Evolutionary conservation across 2,113 vertebrate species (phyloP).

Genomic region (Progne subis): DNA sequence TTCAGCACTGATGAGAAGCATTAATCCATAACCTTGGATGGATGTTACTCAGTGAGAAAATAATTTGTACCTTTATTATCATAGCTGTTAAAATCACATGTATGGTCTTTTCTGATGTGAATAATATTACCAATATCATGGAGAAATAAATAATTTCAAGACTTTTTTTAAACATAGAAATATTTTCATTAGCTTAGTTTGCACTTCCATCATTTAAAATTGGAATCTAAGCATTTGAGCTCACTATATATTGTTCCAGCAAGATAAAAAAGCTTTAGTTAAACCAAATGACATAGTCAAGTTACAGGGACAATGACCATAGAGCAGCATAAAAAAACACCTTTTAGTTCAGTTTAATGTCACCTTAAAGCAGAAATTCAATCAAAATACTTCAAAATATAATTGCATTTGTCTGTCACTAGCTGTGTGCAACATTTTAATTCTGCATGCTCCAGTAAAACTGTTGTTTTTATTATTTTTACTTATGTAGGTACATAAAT

Average conservation of each 20-base stretch:
- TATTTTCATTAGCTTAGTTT: background rate
- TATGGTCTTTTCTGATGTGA: background rate
- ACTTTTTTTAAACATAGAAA: background rate
- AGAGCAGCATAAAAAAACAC: background rate
- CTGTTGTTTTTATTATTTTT: background rate
- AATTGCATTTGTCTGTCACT: background rate
- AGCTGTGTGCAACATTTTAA: background rate
- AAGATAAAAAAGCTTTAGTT: background rate
- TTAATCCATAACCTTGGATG: background rate
- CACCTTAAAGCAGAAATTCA: background rate
- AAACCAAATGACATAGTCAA: fast-evolving
- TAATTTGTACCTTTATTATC: background rate
- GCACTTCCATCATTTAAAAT: background rate
- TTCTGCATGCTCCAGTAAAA: background rate
- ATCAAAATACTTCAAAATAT: background rate
- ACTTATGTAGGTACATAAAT: background rate
- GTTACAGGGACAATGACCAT: background rate
- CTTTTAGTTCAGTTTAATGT: background rate
- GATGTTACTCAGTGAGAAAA: background rate
- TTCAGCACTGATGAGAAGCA: background rate
- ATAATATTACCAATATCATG: background rate
- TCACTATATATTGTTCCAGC: background rate
- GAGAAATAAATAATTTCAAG: background rate
- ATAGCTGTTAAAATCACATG: background rate
- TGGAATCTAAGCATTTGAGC: background rate